Conservation (phyloP, 2,797 vertebrate species). For the Microctenopoma stevenorrisi region DNA sequence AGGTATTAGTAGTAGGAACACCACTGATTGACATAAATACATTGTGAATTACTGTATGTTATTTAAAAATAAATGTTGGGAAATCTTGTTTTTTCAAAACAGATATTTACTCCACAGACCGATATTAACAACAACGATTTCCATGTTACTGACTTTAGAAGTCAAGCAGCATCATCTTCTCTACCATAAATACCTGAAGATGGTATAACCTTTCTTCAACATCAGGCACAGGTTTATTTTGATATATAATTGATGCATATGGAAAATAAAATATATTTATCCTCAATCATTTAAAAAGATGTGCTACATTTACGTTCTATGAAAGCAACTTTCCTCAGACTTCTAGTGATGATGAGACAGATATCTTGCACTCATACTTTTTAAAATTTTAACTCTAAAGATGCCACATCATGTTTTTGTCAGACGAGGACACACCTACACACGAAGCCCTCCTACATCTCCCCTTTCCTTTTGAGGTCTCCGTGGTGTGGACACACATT, state of each 20-base stretch:
- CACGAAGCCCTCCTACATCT: slow-evolving; percentile 24
- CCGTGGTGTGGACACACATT: slow-evolving; percentile 56
- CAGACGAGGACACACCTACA: slow-evolving; percentile 6
- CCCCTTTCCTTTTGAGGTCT: slow-evolving; percentile 39
- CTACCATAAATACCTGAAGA: neutral
- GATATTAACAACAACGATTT: neutral
- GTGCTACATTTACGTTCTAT: neutral
- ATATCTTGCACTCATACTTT: neutral
- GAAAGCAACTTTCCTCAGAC: neutral
- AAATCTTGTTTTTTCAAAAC: too few species aligned
- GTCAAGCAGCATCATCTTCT: neutral
- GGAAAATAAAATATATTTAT: neutral
- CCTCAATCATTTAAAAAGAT: neutral
- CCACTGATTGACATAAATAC: too few species aligned
- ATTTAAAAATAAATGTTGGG: neutral
- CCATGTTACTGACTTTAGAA: neutral
- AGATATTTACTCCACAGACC: neutral
- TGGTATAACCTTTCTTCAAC: neutral
- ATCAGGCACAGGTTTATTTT: neutral
- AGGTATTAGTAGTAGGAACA: slow-evolving; percentile 35
- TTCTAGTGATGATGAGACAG: neutral
- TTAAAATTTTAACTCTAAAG: neutral
- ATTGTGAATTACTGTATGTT: neutral
- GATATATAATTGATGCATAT: neutral
- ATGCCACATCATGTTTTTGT: neutral